Percentiles rank a stretch among this genome's conserved stretches.
Conservation (phyloP, 2,113 vertebrate species). For the Lepus americanus region DNA sequence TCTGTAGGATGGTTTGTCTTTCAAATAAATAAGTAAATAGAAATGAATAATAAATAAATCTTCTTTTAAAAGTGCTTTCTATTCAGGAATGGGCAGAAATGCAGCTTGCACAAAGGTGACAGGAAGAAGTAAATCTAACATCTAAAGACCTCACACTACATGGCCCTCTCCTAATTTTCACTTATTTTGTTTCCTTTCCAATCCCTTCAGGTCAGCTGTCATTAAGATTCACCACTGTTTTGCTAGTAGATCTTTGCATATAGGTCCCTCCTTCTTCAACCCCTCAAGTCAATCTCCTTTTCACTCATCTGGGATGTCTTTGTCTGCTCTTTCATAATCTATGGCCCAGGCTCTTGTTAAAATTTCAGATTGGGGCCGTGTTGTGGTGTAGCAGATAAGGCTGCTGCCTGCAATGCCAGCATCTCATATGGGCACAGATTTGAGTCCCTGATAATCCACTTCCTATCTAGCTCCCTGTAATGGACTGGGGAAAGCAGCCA, state of each 20-base stretch:
- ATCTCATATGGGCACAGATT: no score
- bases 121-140: neutral
- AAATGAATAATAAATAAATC: no score
- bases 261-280: neutral
- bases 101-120: neutral
- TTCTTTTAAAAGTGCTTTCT: neutral
- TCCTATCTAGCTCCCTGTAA: no score
- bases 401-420: no score
- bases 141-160: neutral
- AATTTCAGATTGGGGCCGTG: neutral
- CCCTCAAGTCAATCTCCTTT: neutral
- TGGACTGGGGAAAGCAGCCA: no score
- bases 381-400: no score
- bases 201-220: neutral
- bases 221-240: neutral
- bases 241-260: neutral
- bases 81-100: neutral
- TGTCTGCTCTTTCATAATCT: neutral
- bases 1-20: no score
- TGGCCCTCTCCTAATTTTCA: neutral
- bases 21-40: no score
- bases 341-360: neutral
- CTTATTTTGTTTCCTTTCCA: neutral
- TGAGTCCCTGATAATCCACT: no score
- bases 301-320: neutral